These are phyloP conservation scores for Neoscelio sp. DNA, from an alignment of 2,888 invertebrate species.

Conservation along the genomic window DNA sequence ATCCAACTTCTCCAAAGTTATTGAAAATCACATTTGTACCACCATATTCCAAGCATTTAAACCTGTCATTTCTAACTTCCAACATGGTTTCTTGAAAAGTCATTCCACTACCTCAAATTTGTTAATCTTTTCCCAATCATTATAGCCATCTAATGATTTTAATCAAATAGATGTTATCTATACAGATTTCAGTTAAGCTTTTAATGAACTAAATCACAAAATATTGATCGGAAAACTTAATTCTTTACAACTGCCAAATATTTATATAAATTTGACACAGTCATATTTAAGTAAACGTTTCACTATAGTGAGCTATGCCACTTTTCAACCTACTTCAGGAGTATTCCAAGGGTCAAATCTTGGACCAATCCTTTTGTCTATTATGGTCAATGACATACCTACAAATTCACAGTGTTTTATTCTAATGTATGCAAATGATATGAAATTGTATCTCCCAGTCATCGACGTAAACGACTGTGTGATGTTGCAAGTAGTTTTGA, in stretches of 20 bases:
- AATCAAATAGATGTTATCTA: constrained; percentile 1
- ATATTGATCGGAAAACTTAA: neutral
- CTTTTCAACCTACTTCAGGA: too few relatives aligned
- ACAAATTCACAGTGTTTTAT: too few relatives aligned
- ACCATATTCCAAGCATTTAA: neutral
- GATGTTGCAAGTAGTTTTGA: too few relatives aligned
- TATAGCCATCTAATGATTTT: neutral
- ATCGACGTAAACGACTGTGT: too few relatives aligned
- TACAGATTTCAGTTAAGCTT: constrained; percentile 1
- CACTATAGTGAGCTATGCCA: too few relatives aligned
- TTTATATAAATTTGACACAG: too few relatives aligned
- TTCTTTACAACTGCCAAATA: neutral
- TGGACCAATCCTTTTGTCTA: too few relatives aligned
- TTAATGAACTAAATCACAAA: neutral
- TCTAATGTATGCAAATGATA: too few relatives aligned
- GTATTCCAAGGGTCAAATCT: too few relatives aligned
- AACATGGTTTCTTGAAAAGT: neutral
- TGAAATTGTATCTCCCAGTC: too few relatives aligned
- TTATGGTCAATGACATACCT: too few relatives aligned
- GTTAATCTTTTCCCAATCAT: neutral
- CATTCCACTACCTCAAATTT: neutral
- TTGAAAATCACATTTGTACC: neutral
- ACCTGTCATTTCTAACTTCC: neutral
- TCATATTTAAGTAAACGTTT: too few relatives aligned
- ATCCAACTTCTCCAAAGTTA: neutral